Evolutionary conservation across 2,797 vertebrate species (phyloP), one percentile per base, ranked within the genome.

Genomic region (Nothura maculosa): DNA sequence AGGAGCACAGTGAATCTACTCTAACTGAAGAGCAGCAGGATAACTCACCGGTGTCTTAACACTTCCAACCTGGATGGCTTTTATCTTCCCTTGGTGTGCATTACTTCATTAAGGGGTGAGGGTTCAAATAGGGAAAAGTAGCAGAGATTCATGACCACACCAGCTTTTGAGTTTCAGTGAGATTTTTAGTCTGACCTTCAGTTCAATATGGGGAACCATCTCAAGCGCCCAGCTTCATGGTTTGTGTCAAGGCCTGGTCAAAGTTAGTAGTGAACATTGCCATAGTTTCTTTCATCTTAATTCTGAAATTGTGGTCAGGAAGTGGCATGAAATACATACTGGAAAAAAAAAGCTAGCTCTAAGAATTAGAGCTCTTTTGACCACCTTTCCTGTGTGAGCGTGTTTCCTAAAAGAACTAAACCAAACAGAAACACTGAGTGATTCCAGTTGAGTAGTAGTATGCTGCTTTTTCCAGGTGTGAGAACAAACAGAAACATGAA

Each of bases 291-390:
- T 96, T 76, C 85, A 70, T 92, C 95, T 93, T 91, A 85, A 81
- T 97, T 97, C 89, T 94, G 96, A 96, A 97, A 95, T 96, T 87
- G 94, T 94, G 94, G 82, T 97, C 73, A 89, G 93, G 93, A 97
- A 96, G 94, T 95, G 92, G 87, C 94, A 87, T 95, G 95, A 91
- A 96, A 91, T 96, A 89, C 61, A 95, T 98, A 97, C 97, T 98
- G 96, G 97, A 96, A 97, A 96, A 97, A 96, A 86, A 94, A 75
- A 77, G 81, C 92, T 93, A 92, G 77, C 89, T 96, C 78, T 95
- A 93, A 86, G 81, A 84, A 81, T 89, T 96, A 93, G 94, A 94
- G 85, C 38, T 38, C 12, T 38, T 38, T 92, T 92, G 90, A 92
- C 87, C 79, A 91, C 91, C 88, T 95, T 90, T 89, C 58, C 90